Evolutionary conservation across 2,888 invertebrate species (phyloP).

Genomic region (Keiferia lycopersicella): DNA sequence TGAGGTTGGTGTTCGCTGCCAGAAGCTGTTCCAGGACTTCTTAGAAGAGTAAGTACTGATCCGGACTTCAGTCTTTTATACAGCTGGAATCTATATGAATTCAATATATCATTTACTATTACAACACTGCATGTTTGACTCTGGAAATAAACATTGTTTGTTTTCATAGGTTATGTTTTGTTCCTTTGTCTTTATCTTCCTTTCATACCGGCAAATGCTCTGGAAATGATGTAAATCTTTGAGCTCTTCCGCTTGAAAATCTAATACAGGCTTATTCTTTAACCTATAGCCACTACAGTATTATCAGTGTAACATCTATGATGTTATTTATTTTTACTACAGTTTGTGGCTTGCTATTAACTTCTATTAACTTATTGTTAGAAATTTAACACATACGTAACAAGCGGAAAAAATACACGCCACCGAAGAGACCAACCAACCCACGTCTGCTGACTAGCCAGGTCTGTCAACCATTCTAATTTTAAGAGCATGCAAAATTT

Average conservation of each 20-base stretch:
- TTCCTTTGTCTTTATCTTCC: neutral
- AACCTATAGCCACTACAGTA: too few species aligned
- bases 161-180: constrained; percentile 13
- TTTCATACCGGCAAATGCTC: neutral
- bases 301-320: too few species aligned
- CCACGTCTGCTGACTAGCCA: too few species aligned
- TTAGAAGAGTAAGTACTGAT: constrained; percentile 90
- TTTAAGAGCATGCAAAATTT: too few species aligned
- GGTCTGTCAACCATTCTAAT: too few species aligned
- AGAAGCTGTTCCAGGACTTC: constrained; percentile 98
- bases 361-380: too few species aligned
- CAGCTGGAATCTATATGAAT: neutral
- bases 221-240: neutral
- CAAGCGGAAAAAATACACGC: too few species aligned
- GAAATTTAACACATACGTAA: too few species aligned
- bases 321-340: too few species aligned
- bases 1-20: constrained; percentile 95
- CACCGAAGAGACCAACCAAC: too few species aligned
- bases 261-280: neutral
- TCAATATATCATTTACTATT: neutral
- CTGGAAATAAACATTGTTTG: neutral
- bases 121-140: neutral
- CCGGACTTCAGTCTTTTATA: neutral
- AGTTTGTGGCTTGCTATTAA: too few species aligned
- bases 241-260: neutral